Conservation (phyloP, 2,797 vertebrate genomes). For the Enteromius argenteus region DNA sequence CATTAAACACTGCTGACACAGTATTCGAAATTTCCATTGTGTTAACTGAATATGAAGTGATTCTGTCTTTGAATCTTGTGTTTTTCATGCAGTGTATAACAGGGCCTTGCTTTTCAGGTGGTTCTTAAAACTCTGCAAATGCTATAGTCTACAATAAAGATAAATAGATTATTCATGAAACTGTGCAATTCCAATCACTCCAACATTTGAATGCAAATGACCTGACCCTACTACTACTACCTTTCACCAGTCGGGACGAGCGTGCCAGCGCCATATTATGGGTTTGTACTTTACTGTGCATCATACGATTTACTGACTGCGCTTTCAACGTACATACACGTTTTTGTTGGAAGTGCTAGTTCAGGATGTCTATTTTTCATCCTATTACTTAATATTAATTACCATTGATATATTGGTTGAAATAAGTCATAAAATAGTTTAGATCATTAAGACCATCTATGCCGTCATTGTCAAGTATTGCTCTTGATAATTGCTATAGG, state of each 20-base stretch:
- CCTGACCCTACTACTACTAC: background rate
- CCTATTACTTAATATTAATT: background rate
- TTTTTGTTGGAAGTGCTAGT: background rate
- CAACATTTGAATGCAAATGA: slow-evolving; percentile 38
- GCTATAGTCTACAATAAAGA: slow-evolving; percentile 14
- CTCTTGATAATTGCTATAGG: background rate
- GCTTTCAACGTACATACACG: background rate
- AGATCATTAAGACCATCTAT: background rate
- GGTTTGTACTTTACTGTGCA: slow-evolving; percentile 3
- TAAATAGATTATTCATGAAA: slow-evolving; percentile 30
- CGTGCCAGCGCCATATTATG: background rate
- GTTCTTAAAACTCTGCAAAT: background rate
- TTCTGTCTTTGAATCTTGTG: background rate
- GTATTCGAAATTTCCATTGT: background rate
- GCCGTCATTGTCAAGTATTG: background rate
- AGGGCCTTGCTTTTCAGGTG: slow-evolving; percentile 15
- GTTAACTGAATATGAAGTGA: background rate
- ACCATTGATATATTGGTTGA: background rate
- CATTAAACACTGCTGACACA: background rate
- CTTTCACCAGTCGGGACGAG: background rate
- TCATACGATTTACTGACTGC: background rate
- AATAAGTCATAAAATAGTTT: background rate
- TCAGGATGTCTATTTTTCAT: background rate
- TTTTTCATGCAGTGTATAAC: background rate
- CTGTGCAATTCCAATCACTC: slow-evolving; percentile 14